phyloP scores from a whole-genome alignment of 1,140 invertebrate species.

The Bombus pascuorum region DNA sequence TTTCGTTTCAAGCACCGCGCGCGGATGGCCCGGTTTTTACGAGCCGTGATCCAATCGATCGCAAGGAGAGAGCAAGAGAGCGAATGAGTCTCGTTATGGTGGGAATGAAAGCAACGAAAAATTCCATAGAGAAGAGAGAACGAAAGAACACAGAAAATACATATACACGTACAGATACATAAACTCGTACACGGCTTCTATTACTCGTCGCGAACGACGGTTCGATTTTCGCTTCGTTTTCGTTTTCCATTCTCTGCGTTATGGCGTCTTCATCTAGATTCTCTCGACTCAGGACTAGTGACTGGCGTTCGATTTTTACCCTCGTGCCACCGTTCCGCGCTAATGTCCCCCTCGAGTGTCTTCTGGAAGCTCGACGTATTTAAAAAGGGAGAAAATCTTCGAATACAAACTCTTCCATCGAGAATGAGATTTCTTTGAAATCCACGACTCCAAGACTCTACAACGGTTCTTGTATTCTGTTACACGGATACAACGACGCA shows the following conservation, averaged over 20 bases:
- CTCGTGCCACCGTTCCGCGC: not conserved
- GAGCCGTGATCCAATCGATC: constrained; percentile 49
- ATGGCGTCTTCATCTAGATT: constrained; percentile 20
- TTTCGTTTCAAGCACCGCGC: not conserved
- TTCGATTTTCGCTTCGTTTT: constrained; percentile 22
- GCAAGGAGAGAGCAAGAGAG: constrained; percentile 1
- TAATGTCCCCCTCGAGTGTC: not conserved
- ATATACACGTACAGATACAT: not conserved
- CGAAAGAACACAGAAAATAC: not conserved
- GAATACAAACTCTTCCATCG: too few species aligned
- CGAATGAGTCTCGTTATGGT: constrained; percentile 23
- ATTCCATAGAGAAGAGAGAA: not conserved
- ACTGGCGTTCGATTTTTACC: constrained; percentile 7
- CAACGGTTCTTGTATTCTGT: not conserved
- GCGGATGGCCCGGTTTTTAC: constrained; percentile 29
- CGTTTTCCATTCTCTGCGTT: constrained; percentile 2
- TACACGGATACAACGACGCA: too few species aligned
- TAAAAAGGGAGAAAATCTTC: too few species aligned
- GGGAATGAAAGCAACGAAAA: constrained; percentile 29
- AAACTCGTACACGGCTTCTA: constrained; percentile 31
- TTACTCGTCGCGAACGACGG: constrained; percentile 42
- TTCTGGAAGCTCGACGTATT: not conserved
- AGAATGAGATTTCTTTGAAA: not conserved
- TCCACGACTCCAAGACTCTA: not conserved
- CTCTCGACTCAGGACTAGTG: constrained; percentile 1